Conservation (phyloP, 2,113 vertebrate species). For the Tenrec ecaudatus region DNA sequence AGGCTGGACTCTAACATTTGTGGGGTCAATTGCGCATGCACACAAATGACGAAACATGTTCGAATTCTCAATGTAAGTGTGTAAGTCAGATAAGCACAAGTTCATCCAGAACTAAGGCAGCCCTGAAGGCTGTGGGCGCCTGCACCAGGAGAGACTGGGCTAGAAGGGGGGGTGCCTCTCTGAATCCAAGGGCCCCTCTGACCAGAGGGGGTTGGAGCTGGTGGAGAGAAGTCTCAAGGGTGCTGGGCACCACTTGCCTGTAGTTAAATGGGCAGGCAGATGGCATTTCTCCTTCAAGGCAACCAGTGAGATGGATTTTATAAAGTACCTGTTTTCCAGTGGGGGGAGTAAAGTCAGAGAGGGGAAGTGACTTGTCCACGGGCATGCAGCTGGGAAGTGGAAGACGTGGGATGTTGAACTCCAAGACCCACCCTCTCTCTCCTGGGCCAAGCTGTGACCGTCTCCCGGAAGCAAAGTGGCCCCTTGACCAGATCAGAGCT, state of each 20-base stretch:
- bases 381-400: neutral
- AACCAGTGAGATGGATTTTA: neutral
- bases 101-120: neutral
- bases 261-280: neutral
- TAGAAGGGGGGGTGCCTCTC: neutral
- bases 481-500: neutral
- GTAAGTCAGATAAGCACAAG: neutral
- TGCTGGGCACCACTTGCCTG: neutral
- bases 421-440: neutral
- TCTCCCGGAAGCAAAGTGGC: neutral
- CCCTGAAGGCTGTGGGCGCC: neutral
- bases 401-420: neutral
- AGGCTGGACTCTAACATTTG: neutral
- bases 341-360: neutral
- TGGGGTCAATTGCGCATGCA: neutral
- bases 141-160: neutral
- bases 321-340: neutral
- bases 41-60: conserved; percentile 61
- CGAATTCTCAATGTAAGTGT: neutral
- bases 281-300: neutral
- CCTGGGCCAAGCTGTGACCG: neutral
- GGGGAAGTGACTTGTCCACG: neutral
- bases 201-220: neutral
- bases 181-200: neutral
- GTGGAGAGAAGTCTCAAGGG: neutral